Evolutionary conservation across 2,113 vertebrate species (phyloP).

Genomic region (Fukomys damarensis): DNA sequence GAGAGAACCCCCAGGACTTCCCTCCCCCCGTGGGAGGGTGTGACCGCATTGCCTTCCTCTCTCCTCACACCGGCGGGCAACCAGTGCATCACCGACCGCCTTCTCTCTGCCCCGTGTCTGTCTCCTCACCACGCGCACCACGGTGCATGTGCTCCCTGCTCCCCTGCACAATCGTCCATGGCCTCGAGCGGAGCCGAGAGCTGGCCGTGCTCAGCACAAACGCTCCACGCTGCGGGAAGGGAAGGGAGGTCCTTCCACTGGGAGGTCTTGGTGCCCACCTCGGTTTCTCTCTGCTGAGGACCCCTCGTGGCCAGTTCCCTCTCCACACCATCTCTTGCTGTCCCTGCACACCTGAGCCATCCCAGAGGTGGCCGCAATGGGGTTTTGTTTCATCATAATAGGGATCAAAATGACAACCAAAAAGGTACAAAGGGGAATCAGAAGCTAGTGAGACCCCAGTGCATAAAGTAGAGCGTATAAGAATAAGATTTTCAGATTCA

Average conservation of each 20-base stretch:
- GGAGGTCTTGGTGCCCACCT: neutral
- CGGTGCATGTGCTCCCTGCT: accelerated
- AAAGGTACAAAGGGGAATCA: neutral
- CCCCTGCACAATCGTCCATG: accelerated
- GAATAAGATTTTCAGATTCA: neutral
- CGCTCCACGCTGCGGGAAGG: accelerated
- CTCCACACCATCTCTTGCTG: neutral
- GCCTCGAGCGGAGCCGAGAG: neutral
- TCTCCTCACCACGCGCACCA: neutral
- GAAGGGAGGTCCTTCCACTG: neutral
- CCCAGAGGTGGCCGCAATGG: neutral
- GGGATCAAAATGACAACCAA: neutral
- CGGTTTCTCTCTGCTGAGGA: neutral
- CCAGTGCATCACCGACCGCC: neutral
- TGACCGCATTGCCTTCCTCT: no score
- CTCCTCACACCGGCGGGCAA: no score
- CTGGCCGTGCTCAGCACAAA: no score
- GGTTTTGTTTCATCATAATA: neutral
- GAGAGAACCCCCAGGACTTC: neutral
- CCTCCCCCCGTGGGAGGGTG: neutral
- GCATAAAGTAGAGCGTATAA: neutral
- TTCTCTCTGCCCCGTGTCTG: neutral
- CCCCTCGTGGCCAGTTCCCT: accelerated
- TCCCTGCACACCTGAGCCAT: neutral
- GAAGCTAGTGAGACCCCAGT: neutral